Percentiles rank a stretch among this genome's conserved stretches.
These are phyloP conservation scores for Setophaga kirtlandii DNA, from an alignment of 2,113 vertebrate species.

Conservation along the genomic window DNA sequence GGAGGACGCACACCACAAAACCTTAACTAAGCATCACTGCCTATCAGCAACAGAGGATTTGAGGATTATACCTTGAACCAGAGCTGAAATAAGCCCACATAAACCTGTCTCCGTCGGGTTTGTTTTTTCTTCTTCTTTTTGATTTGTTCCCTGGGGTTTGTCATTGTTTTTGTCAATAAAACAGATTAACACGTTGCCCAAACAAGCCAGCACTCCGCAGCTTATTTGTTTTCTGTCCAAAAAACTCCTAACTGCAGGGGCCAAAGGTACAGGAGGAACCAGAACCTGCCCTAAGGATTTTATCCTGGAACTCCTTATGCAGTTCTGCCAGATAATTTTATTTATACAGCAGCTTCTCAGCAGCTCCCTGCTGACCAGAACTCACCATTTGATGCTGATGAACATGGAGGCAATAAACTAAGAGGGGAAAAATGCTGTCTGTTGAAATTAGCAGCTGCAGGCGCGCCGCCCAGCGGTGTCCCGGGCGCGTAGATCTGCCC, in stretches of 20 bases:
- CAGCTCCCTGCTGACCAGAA: neutral
- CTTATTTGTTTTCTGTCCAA: neutral
- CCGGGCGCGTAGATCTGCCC: slow-evolving; percentile 91
- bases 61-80: neutral
- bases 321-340: rapidly evolving
- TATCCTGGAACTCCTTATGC: rapidly evolving
- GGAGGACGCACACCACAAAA: neutral
- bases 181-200: neutral
- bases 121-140: no score
- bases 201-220: neutral
- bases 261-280: neutral
- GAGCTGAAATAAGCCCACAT: neutral
- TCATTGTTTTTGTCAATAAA: neutral
- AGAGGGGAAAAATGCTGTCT: slow-evolving; percentile 99
- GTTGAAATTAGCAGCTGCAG: slow-evolving; percentile 90
- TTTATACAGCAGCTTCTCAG: neutral
- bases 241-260: neutral
- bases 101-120: neutral
- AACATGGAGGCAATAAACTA: slow-evolving; percentile 93
- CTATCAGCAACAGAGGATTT: neutral
- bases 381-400: slow-evolving; percentile 89
- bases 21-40: neutral
- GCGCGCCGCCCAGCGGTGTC: slow-evolving; percentile 84
- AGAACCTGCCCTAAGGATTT: neutral
- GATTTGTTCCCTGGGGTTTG: neutral